Evolutionary conservation across 2,888 invertebrate genomes (phyloP).

Genomic region (Tuberolachnus salignus): DNA sequence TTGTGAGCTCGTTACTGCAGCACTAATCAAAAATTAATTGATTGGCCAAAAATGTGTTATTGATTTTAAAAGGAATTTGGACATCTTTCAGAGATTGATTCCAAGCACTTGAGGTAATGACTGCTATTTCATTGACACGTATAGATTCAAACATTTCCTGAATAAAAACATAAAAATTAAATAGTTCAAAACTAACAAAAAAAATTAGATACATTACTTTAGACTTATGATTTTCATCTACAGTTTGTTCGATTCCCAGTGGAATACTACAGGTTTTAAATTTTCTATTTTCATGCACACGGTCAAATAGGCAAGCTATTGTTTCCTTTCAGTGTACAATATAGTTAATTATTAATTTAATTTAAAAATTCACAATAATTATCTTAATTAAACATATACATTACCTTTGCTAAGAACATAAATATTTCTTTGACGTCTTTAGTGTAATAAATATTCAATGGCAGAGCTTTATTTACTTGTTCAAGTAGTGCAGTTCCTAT

Average conservation of each 20-base stretch:
- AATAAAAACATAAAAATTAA: background rate
- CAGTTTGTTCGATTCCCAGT: too few species aligned
- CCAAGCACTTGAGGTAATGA: background rate
- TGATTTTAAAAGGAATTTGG: background rate
- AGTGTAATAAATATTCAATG: background rate
- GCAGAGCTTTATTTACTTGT: background rate
- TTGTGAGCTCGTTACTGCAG: background rate
- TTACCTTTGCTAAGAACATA: conserved; percentile 17
- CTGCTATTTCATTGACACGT: background rate
- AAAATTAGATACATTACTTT: background rate
- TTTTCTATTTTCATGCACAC: background rate
- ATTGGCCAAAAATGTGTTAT: background rate
- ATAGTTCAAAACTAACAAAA: background rate
- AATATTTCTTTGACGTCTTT: background rate
- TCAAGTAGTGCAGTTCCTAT: background rate
- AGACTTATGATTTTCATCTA: background rate
- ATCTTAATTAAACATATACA: background rate
- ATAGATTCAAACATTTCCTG: too few species aligned
- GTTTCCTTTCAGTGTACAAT: background rate
- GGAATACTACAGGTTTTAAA: too few species aligned
- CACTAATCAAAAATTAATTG: background rate
- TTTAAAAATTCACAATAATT: background rate
- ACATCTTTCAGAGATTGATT: background rate
- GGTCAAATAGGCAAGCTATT: background rate
- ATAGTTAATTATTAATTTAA: background rate